Evolutionary conservation across 2,888 invertebrate species (phyloP), one percentile per base, ranked within the genome.

Genomic region (Empis stercorea): DNA sequence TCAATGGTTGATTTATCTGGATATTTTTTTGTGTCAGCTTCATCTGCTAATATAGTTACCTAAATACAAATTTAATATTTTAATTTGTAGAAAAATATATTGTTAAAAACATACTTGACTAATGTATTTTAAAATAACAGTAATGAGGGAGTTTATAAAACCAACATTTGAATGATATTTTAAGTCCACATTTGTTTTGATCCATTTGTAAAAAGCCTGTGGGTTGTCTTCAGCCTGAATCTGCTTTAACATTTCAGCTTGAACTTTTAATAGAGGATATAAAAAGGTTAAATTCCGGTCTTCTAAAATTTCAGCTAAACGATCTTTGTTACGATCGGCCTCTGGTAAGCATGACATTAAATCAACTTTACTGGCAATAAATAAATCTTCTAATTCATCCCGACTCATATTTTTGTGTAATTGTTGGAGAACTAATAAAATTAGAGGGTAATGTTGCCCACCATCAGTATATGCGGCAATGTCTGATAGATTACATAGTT

Each of bases 151-250:
- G 57, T 86, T 87, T 60, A 95, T 87, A 72, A 95, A 95, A 46
- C 87, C 88, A 30, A 84, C 81, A 72, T 87, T 85, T 55, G 78
- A 79, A 60, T 89, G 87, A 71, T 88, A 85, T 48, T 80, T 76
- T 34, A 80, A 73, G 68, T 89, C 87, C 57, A 93, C 80, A 67
- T 87, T 88, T 53, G 85, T 82, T 72, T 91, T 92, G 66, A 95
- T 87, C 93, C 95, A 95, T 69, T 89, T 87, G 72, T 87, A 93
- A 60, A 95, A 84, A 58, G 80, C 79, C 53, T 79, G 78, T 48
- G 94, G 91, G 70, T 84, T 84, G 9, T 92, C 83, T 71, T 94
- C 94, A 48, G 77, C 74, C 61, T 82, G 79, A 51, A 89, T 74
- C 69, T 85, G 84, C 59, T 85, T 82, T 71, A 84, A 80, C 68